These are phyloP conservation scores for Petrophora chlorosata DNA, from an alignment of 2,888 invertebrate species.

Conservation along the genomic window DNA sequence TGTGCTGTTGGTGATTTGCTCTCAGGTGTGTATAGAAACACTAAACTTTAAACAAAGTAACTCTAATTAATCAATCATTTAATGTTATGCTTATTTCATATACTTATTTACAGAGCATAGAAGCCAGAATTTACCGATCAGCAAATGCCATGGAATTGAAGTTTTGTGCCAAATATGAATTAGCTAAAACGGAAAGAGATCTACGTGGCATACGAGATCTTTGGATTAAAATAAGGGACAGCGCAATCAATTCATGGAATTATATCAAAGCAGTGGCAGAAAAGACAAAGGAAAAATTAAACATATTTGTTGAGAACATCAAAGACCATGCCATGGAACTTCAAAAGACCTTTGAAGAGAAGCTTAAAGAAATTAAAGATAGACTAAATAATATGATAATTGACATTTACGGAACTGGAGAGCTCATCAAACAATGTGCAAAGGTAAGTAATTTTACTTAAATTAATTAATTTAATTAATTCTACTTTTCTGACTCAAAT, in stretches of 20 bases:
- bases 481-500: too few species aligned
- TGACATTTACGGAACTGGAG: constrained; percentile 39
- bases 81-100: neutral
- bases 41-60: neutral
- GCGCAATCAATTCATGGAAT: constrained; percentile 46
- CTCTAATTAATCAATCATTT: neutral
- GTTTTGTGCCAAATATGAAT: constrained; percentile 10
- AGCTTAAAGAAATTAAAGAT: constrained; percentile 39
- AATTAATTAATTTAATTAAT: too few species aligned
- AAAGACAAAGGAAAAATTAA: constrained; percentile 45
- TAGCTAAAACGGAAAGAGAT: constrained; percentile 21
- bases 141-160: too few species aligned
- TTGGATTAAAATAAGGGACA: constrained; percentile 49
- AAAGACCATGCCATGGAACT: constrained; percentile 44
- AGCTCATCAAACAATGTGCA: constrained; percentile 48
- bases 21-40: constrained; percentile 19
- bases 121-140: constrained; percentile 21
- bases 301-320: constrained; percentile 40
- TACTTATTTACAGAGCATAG: constrained; percentile 20
- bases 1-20: constrained; percentile 19
- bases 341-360: constrained; percentile 36
- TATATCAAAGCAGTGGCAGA: constrained; percentile 46
- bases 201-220: constrained; percentile 38
- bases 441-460: constrained; percentile 41
- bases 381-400: constrained; percentile 40